Evolutionary conservation across 2,797 vertebrate genomes (phyloP), one percentile per base, ranked within the genome.

Genomic region (Gymnothorax javanicus): DNA sequence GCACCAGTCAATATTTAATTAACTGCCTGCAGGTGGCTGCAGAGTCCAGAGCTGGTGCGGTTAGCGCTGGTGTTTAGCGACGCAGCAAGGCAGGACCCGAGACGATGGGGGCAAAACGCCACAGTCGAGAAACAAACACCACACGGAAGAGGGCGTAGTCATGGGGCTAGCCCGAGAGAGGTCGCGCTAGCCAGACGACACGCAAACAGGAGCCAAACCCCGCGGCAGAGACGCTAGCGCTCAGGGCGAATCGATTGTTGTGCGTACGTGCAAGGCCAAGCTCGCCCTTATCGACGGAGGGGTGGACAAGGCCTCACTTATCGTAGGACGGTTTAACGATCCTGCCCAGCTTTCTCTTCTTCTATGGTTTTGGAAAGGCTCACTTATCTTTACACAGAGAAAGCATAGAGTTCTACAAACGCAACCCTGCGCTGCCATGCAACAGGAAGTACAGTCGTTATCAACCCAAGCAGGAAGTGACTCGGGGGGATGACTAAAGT

Each of bases 1-100:
- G 92, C 90, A 94, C 82, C 85, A 93, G 94, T 95, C 97, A 95
- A 96, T 96, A 96, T 96, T 97, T 96, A 96, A 97, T 97, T 96
- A 96, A 94, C 94, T 95, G 94, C 89, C 93, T 93, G 95, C 93
- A 94, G 94, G 96, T 93, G 95, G 95, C 25, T 81, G 94, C 93
- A 94, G 87, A 93, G 93, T 89, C 89, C 73, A 86, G 54, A 87
- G 81, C 86, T 6, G 71, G 27, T 33, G 85, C 13, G 0, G 50
- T 50, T 50, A 77, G 75, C 15, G 7, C 43, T 7, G 75, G 1
- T 7, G 33, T 12, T 77, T 9, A 15, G 20, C 71, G 50, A 50
- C 17, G 43, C 17, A 11, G 33, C 7, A 13, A 11, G n/a, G 33
- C 11, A 23, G 50, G 50, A 52, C 50, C 6, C 6, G 1, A 93